Base-by-base conservation (phyloP, 1,140 invertebrate genomes). In the Frieseomelitta varia region DNA sequence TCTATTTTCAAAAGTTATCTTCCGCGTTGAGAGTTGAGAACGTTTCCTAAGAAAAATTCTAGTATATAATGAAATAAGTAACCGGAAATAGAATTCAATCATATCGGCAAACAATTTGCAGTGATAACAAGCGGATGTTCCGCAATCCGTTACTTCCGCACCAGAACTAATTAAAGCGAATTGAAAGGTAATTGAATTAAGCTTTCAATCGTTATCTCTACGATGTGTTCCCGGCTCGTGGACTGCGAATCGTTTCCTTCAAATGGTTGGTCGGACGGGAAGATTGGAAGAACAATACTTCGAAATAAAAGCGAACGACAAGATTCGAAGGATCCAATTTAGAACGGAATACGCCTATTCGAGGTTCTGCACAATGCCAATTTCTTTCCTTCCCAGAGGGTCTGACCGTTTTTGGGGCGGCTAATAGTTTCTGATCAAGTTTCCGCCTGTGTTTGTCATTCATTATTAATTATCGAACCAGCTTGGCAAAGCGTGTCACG, bases 181-280 rank as follows among this genome's bases (percentile, higher is more conserved):
- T 78, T 78, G 81, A 83, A 83, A 83, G 74, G 73, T 78, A 83
- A 83, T 83, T 68, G 74, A 83, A 83, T 83, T 78, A 83, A 83
- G 81, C 81, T 83, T 68, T 56, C 81, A 83, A 83, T 83, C 81
- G 81, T 78, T 78, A 77, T 83, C 81, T 83, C 34, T 19, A 24
- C 73, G 30, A 68, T 55, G 63, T 68, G 73, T 47, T 74, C 56
- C 53, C 65, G 55, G 24, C 19, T 69, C 47, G 61, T 75, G 56
- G 58, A 67, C 61, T 67, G 53, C 53, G 80, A 81, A 30, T 69
- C 81, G 81, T 30, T 83, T 83, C 65, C 81, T 83, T 69, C 61
- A 53, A 83, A 83, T 77, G 81, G 74, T 77, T 68, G 61, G 71
- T 27, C 80, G 71, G 72, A 74, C 51, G 79, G 30, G 79, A 67